Evolutionary conservation across 2,113 vertebrate genomes (phyloP).

Genomic region (Psittacula cyanocephala): DNA sequence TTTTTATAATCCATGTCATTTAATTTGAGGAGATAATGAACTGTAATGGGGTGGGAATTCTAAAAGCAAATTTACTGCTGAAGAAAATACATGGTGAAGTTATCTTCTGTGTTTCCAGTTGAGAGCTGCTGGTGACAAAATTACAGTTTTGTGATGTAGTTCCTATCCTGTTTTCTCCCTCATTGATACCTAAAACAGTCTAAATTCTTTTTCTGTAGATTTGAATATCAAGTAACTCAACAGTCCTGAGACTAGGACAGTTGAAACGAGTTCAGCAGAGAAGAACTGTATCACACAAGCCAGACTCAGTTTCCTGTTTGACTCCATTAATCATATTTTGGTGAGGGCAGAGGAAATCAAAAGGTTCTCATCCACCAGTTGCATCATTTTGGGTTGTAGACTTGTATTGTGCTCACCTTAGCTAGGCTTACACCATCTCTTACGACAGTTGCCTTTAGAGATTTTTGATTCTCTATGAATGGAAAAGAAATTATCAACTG

Average conservation of each 20-base stretch:
- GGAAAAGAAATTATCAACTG: background rate
- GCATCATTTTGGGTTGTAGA: background rate
- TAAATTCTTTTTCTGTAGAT: background rate
- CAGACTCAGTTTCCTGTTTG: background rate
- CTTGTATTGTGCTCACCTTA: background rate
- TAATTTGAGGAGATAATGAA: background rate
- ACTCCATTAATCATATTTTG: background rate
- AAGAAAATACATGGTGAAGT: background rate
- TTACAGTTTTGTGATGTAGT: background rate
- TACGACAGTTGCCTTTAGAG: background rate
- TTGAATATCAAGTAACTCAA: background rate
- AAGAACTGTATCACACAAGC: background rate
- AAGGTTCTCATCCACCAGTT: background rate
- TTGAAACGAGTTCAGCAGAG: background rate
- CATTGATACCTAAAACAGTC: background rate
- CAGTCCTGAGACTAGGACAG: fast-evolving
- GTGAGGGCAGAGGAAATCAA: background rate
- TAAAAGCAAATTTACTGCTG: background rate
- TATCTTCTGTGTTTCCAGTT: background rate
- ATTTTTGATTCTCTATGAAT: background rate
- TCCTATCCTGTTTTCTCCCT: background rate
- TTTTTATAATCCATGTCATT: background rate
- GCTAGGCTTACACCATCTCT: background rate
- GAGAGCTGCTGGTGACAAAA: background rate
- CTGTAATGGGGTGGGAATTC: background rate